Conservation (phyloP, 2,797 vertebrate species). For the Moxostoma hubbsi region DNA sequence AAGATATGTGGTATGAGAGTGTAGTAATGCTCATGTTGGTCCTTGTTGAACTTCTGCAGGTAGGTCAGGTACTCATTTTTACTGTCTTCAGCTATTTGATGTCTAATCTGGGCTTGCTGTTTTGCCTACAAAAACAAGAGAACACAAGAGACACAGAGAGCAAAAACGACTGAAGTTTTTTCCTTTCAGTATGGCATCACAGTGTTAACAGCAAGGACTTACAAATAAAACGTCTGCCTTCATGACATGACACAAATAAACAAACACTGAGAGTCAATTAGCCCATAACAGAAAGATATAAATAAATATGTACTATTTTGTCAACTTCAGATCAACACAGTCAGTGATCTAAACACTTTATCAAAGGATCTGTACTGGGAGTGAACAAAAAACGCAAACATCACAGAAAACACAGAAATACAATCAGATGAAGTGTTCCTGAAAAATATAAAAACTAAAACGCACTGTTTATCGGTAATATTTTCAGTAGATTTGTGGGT, state of each 20-base stretch:
- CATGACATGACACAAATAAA: conserved; percentile 31
- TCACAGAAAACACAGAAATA: conserved; percentile 31
- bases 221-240: conserved; percentile 24
- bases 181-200: neutral
- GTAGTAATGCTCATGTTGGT: conserved; percentile 92
- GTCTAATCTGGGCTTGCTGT: conserved; percentile 88
- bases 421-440: neutral
- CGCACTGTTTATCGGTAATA: neutral
- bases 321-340: conserved; percentile 23
- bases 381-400: conserved; percentile 22
- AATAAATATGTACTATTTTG: conserved; percentile 12
- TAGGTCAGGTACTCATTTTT: conserved; percentile 87
- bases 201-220: conserved; percentile 20
- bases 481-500: conserved; percentile 10
- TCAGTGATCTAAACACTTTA: conserved; percentile 17
- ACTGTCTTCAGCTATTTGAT: conserved; percentile 92
- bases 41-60: conserved; percentile 92
- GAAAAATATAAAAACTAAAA: neutral
- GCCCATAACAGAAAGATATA: conserved; percentile 14
- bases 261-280: conserved; percentile 25
- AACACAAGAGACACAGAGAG: conserved; percentile 9
- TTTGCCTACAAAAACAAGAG: conserved; percentile 79
- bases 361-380: neutral
- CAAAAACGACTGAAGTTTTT: neutral
- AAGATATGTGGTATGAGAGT: conserved; percentile 93